Base-by-base conservation (phyloP, 2,888 invertebrate genomes). In the Anoncus sp. region DNA sequence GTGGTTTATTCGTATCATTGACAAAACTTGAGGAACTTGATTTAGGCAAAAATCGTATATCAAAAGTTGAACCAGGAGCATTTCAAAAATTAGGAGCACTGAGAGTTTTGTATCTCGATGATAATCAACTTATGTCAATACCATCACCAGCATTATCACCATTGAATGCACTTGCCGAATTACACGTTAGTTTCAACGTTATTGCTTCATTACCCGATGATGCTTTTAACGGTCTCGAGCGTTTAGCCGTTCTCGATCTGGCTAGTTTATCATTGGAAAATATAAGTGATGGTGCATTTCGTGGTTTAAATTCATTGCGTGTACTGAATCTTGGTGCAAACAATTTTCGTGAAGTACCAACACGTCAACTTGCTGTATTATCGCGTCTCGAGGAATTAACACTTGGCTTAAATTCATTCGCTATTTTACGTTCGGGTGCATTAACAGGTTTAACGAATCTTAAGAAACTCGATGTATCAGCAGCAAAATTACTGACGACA, bases 11-110 rank as follows among this genome's bases (percentile, higher is more conserved):
- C 89, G 92, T 94, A 0, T 94, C 95, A 45, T 92, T 97, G 83
- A 93, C 94, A 1, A 95, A 95, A 89, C 92, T 97, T 83, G 96
- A 97, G 88, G 97, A 97, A 91, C 92, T 97, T 63, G 97, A 97
- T 92, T 92, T 97, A 77, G 97, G 97, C 16, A 95, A 96, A 90
- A 97, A 97, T 90, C 94, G 97, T 85, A 97, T 97, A 88, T 95
- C 95, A 18, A 94, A 94, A 85, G 95, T 97, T 55, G 96, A 97
- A 86, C 93, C 95, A 0, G 93, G 93, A 80, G 96, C 97, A 2
- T 96, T 97, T 85, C 94, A 95, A 65, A 96, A 96, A 1, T 91
- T 97, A 65, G 92, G 93, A 4, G 95, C 96, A n/a, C 92, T 97
- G 72, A 93, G 96, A 78, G 95, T 97, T 20, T 92, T 97, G 14